Conservation (phyloP, 2,888 invertebrate species). For the Philhelius pedissequus region DNA sequence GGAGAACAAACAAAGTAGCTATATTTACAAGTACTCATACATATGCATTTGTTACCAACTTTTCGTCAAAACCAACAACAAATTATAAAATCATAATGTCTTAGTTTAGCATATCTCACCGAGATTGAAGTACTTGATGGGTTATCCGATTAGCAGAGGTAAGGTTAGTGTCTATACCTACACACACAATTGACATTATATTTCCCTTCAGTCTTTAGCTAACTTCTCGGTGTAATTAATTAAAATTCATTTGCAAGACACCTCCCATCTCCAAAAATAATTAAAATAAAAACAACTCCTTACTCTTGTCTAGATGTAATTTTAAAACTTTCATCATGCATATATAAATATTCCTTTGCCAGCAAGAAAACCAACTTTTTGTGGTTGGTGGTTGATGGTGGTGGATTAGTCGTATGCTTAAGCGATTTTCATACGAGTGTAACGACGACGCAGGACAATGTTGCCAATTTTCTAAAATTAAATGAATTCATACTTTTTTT, state of each 20-base stretch:
- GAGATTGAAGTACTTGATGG: not conserved
- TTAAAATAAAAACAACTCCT: not conserved
- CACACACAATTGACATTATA: not conserved
- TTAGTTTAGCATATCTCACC: not conserved
- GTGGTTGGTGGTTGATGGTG: conserved; percentile 11
- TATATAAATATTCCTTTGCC: conserved; percentile 23
- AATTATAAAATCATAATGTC: not conserved
- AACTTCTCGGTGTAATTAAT: conserved; percentile 34
- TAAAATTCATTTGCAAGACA: conserved; percentile 50
- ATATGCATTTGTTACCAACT: too few relatives aligned
- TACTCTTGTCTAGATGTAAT: conserved; percentile 23
- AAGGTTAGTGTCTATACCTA: not conserved
- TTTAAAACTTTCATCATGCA: conserved; percentile 32
- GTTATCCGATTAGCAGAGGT: not conserved
- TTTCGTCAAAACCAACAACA: not conserved
- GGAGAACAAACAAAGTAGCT: too few relatives aligned
- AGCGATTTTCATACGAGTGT: conserved; percentile 15
- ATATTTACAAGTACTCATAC: too few relatives aligned
- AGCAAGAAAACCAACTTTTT: conserved; percentile 16
- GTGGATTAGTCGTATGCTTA: conserved; percentile 45
- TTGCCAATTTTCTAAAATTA: not conserved
- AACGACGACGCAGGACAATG: not conserved
- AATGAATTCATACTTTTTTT: not conserved
- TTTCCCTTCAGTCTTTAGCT: not conserved
- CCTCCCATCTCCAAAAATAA: not conserved